Percentiles rank a stretch among this genome's conserved stretches.
Evolutionary conservation across 2,113 vertebrate species (phyloP).

Genomic region (Pipra filicauda): DNA sequence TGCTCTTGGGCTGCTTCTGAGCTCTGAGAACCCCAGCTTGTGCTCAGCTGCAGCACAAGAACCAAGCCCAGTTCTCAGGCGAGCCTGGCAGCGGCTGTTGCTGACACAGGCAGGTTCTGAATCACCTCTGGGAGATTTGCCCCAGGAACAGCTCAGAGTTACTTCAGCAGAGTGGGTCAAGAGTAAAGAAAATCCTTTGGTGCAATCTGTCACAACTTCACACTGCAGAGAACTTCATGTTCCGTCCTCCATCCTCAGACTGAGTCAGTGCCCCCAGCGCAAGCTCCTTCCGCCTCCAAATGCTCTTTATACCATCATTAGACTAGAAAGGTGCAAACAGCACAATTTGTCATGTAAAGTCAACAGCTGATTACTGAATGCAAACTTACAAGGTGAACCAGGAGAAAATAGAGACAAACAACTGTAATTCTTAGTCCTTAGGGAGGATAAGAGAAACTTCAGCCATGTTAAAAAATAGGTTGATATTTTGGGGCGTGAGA

Average conservation of each 20-base stretch:
- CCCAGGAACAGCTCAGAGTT: background rate
- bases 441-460: fast-evolving
- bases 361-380: background rate
- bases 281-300: background rate
- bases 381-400: background rate
- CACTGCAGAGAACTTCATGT: constrained; percentile 27
- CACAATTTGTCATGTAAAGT: background rate
- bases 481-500: background rate
- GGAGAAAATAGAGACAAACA: background rate
- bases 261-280: constrained; percentile 42
- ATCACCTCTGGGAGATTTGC: background rate
- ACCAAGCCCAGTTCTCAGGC: background rate
- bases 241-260: background rate
- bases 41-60: background rate
- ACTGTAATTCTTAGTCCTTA: background rate
- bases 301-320: background rate
- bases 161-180: constrained; percentile 11
- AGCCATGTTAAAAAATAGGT: background rate
- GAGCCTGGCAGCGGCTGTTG: fast-evolving
- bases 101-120: background rate
- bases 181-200: background rate
- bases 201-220: constrained; percentile 18
- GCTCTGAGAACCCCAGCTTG: background rate
- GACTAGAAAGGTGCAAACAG: background rate
- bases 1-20: background rate